These are phyloP conservation scores for Gulo gulo DNA, from an alignment of 2,113 vertebrate species.

Conservation along the genomic window DNA sequence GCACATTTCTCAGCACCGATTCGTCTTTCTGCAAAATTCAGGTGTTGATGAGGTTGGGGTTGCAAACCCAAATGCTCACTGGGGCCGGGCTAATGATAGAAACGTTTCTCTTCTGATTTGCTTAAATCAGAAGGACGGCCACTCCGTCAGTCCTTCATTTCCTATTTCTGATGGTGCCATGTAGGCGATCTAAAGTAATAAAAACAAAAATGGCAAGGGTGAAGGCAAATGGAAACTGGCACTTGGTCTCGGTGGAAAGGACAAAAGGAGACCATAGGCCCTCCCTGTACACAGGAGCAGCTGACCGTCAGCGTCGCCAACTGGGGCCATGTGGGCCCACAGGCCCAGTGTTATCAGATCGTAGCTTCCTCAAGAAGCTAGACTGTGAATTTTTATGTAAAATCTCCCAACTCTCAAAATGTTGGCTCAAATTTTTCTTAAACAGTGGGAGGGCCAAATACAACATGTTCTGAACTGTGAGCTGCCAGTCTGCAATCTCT, in stretches of 20 bases:
- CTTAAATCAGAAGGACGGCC: neutral
- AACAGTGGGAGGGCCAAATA: conserved; percentile 38
- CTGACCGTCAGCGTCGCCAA: neutral
- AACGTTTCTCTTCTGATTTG: neutral
- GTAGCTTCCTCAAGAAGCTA: neutral
- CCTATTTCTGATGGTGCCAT: neutral
- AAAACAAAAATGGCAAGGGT: neutral
- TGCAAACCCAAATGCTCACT: neutral
- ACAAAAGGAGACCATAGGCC: neutral
- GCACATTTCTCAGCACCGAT: neutral
- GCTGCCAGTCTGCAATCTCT: neutral
- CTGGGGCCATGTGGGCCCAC: neutral
- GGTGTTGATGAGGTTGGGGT: neutral
- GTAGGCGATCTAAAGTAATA: neutral
- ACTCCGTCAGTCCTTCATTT: neutral
- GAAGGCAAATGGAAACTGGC: neutral
- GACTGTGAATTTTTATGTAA: neutral
- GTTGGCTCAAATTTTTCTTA: conserved; percentile 30
- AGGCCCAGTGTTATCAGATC: neutral
- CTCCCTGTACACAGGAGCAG: too few relatives aligned
- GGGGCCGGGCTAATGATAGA: neutral
- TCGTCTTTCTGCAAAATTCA: neutral
- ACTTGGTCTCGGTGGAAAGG: neutral
- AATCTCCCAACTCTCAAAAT: conserved; percentile 9
- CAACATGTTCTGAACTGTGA: conserved; percentile 31